Percentiles rank a stretch among this genome's conserved stretches.
Evolutionary conservation across 2,113 vertebrate genomes (phyloP).

Genomic region (Rana temporaria): DNA sequence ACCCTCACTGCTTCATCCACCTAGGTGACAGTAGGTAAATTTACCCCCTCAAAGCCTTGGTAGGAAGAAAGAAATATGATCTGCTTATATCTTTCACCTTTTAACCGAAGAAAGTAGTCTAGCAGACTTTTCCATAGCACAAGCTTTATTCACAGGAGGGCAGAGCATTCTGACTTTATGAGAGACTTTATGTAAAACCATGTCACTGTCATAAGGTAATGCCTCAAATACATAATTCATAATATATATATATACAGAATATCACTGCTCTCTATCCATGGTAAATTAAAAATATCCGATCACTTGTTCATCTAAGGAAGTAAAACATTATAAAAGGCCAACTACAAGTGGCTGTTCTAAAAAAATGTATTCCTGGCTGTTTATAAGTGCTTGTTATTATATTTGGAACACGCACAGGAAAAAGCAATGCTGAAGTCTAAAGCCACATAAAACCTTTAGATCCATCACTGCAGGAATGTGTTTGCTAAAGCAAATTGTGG

Average conservation of each 20-base stretch:
- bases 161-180: neutral
- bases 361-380: conserved; percentile 34
- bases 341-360: conserved; percentile 31
- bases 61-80: too few species aligned
- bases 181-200: neutral
- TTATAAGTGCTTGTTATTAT: conserved; percentile 25
- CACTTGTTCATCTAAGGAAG: too few species aligned
- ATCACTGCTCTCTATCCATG: neutral
- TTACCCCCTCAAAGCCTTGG: too few species aligned
- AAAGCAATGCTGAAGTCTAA: conserved; percentile 35
- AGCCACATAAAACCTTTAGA: conserved; percentile 43
- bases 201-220: conserved; percentile 13
- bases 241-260: too few species aligned
- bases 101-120: too few species aligned
- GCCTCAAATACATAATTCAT: too few species aligned
- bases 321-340: conserved; percentile 5
- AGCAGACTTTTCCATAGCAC: neutral
- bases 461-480: conserved; percentile 40
- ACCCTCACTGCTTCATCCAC: too few species aligned
- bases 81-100: too few species aligned
- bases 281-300: neutral
- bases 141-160: neutral
- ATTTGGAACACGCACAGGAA: conserved; percentile 47
- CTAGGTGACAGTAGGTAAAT: too few species aligned
- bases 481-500: conserved; percentile 38